Percentiles rank a stretch among this genome's conserved stretches.
Evolutionary conservation across 2,888 invertebrate genomes (phyloP).

Genomic region (Ypsolopha sequella): DNA sequence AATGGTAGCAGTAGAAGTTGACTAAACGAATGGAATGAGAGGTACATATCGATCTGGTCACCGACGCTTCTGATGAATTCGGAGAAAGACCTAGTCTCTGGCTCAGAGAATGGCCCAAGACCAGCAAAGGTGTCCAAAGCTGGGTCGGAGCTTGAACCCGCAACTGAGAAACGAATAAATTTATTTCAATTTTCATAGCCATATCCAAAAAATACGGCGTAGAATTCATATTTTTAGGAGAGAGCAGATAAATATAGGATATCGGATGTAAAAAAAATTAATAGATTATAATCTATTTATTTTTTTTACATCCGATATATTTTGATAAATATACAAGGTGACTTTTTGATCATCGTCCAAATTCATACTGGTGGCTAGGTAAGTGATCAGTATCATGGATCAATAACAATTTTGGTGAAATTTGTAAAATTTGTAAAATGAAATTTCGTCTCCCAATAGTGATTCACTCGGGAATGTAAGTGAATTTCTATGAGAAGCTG

Average conservation of each 20-base stretch:
- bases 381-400: too few species aligned
- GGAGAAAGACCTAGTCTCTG: conserved; percentile 69
- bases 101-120: conserved; percentile 76
- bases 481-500: too few species aligned
- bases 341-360: too few species aligned
- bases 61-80: conserved; percentile 61
- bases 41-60: conserved; percentile 69
- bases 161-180: conserved; percentile 24
- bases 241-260: neutral
- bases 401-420: too few species aligned
- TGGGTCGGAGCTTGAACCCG: conserved; percentile 67
- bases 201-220: neutral
- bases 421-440: too few species aligned
- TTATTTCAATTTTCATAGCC: neutral
- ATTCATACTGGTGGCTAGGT: too few species aligned
- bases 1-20: conserved; percentile 79
- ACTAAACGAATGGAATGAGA: conserved; percentile 81
- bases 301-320: too few species aligned
- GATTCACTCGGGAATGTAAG: too few species aligned
- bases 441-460: too few species aligned
- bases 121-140: conserved; percentile 78
- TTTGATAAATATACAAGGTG: too few species aligned
- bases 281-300: too few species aligned
- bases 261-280: too few species aligned
- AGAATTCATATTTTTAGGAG: neutral